A percentile compares a stretch with the other conserved stretches of the same genome.
Evolutionary conservation across 2,113 vertebrate species (phyloP).

Genomic region (Lipophrys pholis): DNA sequence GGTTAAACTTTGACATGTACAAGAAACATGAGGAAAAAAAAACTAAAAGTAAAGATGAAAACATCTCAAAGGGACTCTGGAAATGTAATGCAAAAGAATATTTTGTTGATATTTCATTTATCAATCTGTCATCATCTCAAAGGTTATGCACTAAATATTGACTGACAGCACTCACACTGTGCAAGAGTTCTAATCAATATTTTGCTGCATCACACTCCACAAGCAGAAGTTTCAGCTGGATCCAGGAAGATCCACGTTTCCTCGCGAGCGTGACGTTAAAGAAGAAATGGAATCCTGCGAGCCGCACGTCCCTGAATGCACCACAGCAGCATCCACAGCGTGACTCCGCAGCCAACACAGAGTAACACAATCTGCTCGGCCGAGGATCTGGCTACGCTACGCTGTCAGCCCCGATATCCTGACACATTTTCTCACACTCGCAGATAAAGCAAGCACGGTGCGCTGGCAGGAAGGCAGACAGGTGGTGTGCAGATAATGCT

Average conservation of each 20-base stretch:
- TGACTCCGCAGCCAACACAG: slow-evolving; percentile 4
- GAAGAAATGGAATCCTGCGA: slow-evolving; percentile 7
- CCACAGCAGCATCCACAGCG: slow-evolving; percentile 6
- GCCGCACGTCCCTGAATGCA: slow-evolving; percentile 7
- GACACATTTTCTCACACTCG: slow-evolving; percentile 2
- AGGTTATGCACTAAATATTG: too few species aligned
- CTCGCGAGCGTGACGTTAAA: neutral
- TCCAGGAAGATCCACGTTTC: neutral
- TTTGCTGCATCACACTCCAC: too few species aligned
- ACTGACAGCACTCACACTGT: too few species aligned
- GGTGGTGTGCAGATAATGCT: slow-evolving; percentile 66
- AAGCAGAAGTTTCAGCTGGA: neutral
- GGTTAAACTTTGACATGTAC: too few species aligned
- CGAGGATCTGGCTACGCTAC: slow-evolving; percentile 13
- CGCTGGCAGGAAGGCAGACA: slow-evolving; percentile 43
- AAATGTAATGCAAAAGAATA: neutral
- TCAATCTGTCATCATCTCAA: too few species aligned
- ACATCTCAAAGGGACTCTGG: too few species aligned
- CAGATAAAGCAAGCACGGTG: slow-evolving; percentile 3
- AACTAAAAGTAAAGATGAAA: too few species aligned
- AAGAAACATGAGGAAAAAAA: too few species aligned
- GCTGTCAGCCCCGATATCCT: slow-evolving; percentile 17
- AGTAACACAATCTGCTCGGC: neutral
- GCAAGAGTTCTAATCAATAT: too few species aligned
- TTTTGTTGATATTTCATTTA: too few species aligned